Conservation (phyloP, 2,888 invertebrate genomes). For the Ametastegia equiseti region DNA sequence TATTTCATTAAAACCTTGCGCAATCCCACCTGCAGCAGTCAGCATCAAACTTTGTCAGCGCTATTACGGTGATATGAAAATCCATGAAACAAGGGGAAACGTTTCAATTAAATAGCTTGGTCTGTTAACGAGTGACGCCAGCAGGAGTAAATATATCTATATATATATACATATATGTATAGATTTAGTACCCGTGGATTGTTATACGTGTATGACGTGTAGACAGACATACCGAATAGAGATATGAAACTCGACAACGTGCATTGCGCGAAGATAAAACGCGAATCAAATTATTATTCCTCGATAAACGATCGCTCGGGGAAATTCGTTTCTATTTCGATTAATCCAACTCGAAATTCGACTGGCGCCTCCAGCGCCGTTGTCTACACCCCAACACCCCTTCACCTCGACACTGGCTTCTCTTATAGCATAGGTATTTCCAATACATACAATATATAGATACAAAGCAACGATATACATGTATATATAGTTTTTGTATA, state of each 20-base stretch:
- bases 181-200: not conserved
- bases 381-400: conserved; percentile 32
- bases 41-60: conserved; percentile 26
- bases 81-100: conserved; percentile 22
- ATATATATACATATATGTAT: not conserved
- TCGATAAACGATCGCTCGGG: conserved; percentile 67
- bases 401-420: conserved; percentile 51
- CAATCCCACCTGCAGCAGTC: conserved; percentile 25
- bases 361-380: not conserved
- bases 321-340: conserved; percentile 69
- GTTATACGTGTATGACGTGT: not conserved
- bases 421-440: conserved; percentile 16
- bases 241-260: conserved; percentile 23
- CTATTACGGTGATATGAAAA: conserved; percentile 33
- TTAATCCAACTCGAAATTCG: conserved; percentile 63
- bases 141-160: conserved; percentile 9
- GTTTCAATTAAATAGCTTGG: conserved; percentile 38
- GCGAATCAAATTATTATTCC: conserved; percentile 70
- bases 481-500: not conserved
- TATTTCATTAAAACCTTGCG: conserved; percentile 19
- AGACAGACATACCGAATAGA: conserved; percentile 17
- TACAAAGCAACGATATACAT: not conserved
- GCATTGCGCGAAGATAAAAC: conserved; percentile 50
- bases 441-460: not conserved
- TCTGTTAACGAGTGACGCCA: conserved; percentile 40